Conservation (phyloP, 2,113 vertebrate species). For the Dromaius novaehollandiae region DNA sequence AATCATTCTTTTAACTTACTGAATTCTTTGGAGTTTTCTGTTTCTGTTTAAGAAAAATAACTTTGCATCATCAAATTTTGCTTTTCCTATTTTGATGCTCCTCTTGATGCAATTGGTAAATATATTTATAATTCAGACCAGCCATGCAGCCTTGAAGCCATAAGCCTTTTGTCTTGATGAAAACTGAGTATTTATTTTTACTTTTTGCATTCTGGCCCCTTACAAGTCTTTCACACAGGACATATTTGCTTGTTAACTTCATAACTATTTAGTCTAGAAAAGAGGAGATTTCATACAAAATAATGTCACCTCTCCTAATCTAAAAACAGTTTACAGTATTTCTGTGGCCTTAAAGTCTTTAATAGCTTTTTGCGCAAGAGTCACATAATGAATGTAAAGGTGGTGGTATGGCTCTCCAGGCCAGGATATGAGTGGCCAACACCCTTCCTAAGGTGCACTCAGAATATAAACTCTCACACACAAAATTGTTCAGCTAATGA, state of each 20-base stretch:
- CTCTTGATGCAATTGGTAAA: neutral
- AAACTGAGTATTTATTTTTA: neutral
- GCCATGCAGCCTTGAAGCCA: neutral
- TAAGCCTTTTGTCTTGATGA: neutral
- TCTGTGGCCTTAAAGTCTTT: neutral
- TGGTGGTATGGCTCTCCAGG: neutral
- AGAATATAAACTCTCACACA: neutral
- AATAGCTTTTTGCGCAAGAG: neutral
- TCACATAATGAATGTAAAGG: neutral
- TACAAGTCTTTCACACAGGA: neutral
- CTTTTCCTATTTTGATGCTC: neutral
- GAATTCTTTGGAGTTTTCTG: neutral
- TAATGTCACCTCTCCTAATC: neutral
- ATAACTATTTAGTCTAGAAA: neutral
- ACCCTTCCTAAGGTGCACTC: neutral
- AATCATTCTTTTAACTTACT: neutral
- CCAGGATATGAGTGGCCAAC: neutral
- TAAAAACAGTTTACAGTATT: neutral
- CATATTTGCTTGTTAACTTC: neutral
- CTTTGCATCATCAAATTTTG: neutral
- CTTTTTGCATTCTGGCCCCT: neutral
- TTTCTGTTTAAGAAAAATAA: neutral
- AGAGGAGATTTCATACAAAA: neutral
- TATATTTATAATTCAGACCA: neutral
- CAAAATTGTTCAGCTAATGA: neutral